Evolutionary conservation across 2,113 vertebrate genomes (phyloP), one percentile per base, ranked within the genome.

Genomic region (Morone chrysops): DNA sequence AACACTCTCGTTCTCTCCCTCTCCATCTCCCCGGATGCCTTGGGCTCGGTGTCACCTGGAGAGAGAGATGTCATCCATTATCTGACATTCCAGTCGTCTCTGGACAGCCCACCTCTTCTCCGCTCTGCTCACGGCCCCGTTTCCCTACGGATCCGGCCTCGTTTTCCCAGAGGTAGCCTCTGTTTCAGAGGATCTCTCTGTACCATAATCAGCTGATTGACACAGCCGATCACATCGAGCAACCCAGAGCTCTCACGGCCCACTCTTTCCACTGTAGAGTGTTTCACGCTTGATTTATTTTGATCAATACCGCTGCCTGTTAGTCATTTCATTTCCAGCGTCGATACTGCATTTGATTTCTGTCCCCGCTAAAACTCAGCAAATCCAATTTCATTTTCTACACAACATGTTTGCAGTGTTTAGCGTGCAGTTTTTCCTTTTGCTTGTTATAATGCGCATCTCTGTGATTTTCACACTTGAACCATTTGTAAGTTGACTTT

Each of bases 1-100:
- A 57, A 13, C 56, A 47, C 70, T 18, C 5, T 5, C 80, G 13
- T 8, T 41, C 81, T 43, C 76, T 20, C 61, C 47, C 40, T 11
- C 62, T 56, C 47, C 4, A 22, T 70, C 71, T 78, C 75, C 50
- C 61, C 8, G 86, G 67, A 87, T 79, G 87, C 89, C 89, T 90
- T 78, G 65, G 80, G 84, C 90, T 74, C 56, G 1, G 18, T 89
- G 84, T 94, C 90, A 89, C 89, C 88, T 67, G 75, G 71, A 87
- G 71, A 85, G 65, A 90, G 73, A 88, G 56, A 47, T 82, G 81
- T 85, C 90, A 82, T 93, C 81, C 80, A 67, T 91, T 91, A 91
- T 90, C 87, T 85, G 80, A 73, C 87, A 84, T 90, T 90, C 89
- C 88, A 89, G 85, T 83, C 67, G 22, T 80, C 84, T 81, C 54